phyloP scores from a whole-genome alignment of 2,888 invertebrate species.

The Ennomos quercinarius region DNA sequence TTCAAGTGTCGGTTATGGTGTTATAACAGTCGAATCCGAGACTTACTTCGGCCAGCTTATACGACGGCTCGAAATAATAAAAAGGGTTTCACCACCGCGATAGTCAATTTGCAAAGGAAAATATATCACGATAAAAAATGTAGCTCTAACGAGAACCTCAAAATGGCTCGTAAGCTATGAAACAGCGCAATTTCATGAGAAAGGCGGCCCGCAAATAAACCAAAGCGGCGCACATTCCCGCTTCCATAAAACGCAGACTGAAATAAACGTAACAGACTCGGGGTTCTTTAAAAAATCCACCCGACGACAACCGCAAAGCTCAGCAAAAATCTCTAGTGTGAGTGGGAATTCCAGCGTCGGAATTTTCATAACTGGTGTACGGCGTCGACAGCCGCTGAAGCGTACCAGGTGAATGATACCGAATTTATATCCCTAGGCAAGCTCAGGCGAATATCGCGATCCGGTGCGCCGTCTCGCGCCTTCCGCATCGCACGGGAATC shows the following conservation, averaged over 20 bases:
- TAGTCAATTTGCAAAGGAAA: conserved; percentile 70
- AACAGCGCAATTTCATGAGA: conserved; percentile 82
- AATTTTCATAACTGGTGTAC: conserved; percentile 81
- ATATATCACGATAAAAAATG: conserved; percentile 75
- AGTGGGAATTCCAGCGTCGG: conserved; percentile 77
- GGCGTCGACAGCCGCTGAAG: conserved; percentile 63
- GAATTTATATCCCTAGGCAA: conserved; percentile 70
- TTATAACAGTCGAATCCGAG: conserved; percentile 38
- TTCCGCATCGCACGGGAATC: conserved; percentile 52
- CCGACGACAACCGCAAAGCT: conserved; percentile 79
- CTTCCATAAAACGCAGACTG: conserved; percentile 80
- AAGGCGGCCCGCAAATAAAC: conserved; percentile 81
- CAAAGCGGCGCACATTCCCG: conserved; percentile 81
- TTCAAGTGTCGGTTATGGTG: conserved; percentile 25
- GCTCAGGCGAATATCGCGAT: conserved; percentile 59
- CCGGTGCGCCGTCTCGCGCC: conserved; percentile 42
- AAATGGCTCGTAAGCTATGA: conserved; percentile 82
- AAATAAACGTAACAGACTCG: conserved; percentile 79
- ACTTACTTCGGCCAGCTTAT: conserved; percentile 38
- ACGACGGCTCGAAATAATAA: conserved; percentile 52
- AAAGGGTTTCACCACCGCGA: conserved; percentile 49
- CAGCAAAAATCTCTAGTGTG: conserved; percentile 81
- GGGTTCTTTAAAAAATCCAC: conserved; percentile 77
- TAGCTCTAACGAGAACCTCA: conserved; percentile 76
- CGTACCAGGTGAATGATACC: conserved; percentile 73